Base-by-base conservation (phyloP, 2,797 vertebrate genomes). In the Halcyon badia region DNA sequence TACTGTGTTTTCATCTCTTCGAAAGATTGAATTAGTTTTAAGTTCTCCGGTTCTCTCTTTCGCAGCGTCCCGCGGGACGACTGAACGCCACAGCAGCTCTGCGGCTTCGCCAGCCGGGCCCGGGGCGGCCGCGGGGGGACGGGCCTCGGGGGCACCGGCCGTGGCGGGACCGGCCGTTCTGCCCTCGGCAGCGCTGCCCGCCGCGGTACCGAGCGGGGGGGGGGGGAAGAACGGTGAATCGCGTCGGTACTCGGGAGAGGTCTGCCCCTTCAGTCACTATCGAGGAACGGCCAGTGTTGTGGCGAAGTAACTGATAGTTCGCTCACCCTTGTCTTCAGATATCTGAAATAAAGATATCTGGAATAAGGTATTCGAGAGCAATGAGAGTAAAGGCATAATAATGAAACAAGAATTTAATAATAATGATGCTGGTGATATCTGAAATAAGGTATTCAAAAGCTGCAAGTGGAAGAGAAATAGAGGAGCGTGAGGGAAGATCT, bases 161-260 rank as follows among this genome's bases (percentile, higher is more conserved):
- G n/a, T 6, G 46, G 35, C 7, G 6, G 16, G 75, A 39, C 15
- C 48, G 14, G 33, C n/a, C 17, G 10, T 3, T 11, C n/a, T 14
- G 42, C 16, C 9, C 46, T 8, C 39, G 31, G 46, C 60, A 9
- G 42, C 42, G 44, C 31, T 18, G 8, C 48, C 31, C 22, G 14
- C 28, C 20, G 24, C 24, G 49, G 14, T 51, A 2, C 19, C 5
- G 56, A 9, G 30, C 46, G 4, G 11, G 20, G 26, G 4, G 11
- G 20, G 26, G 21, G 10, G 11, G 37, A 22, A 5, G 3, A 11
- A 4, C 8, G 16, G 11, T 6, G 44, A 48, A 44, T 10, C 31
- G 31, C 31, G 14, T 25, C 33, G 18, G 1, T 13, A 4, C 41
- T 8, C 44, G 2, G 0, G 25, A 5, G 11, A 33, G 16, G 48